A percentile compares a stretch with the other conserved stretches of the same genome.
These are phyloP conservation scores for Selene dorsalis DNA, from an alignment of 2,797 vertebrate genomes.

Conservation along the genomic window DNA sequence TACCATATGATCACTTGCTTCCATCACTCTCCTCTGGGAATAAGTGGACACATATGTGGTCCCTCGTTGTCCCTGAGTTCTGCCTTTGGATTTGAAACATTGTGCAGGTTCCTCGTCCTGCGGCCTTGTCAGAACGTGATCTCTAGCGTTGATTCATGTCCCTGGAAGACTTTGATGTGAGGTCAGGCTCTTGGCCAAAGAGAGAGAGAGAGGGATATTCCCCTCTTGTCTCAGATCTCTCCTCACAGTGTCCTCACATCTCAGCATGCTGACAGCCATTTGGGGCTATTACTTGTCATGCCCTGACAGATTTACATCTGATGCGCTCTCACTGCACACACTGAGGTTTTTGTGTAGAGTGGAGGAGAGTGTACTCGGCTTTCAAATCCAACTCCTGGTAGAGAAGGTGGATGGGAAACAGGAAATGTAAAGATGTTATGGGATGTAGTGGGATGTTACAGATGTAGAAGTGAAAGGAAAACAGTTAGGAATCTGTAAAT, in stretches of 20 bases:
- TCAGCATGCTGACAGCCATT: conserved; percentile 72
- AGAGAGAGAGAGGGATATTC: conserved; percentile 36
- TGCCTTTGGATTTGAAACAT: conserved; percentile 51
- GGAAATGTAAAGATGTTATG: conserved; percentile 29
- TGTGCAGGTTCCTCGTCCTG: conserved; percentile 58
- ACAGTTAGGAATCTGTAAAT: not conserved
- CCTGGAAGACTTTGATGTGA: conserved; percentile 77
- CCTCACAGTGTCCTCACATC: conserved; percentile 63
- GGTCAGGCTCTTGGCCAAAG: conserved; percentile 69
- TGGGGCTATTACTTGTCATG: conserved; percentile 72
- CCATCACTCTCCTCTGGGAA: conserved; percentile 42
- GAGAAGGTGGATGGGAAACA: conserved; percentile 1
- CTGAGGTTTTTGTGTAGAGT: conserved; percentile 52
- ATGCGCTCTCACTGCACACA: conserved; percentile 55
- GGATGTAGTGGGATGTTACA: conserved; percentile 10
- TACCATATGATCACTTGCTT: conserved; percentile 31
- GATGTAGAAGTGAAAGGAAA: not conserved
- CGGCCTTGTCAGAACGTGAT: conserved; percentile 57
- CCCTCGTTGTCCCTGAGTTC: conserved; percentile 44
- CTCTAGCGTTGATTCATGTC: conserved; percentile 67
- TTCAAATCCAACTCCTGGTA: conserved; percentile 26
- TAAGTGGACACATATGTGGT: conserved; percentile 66
- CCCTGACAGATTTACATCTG: conserved; percentile 73
- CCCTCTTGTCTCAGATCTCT: conserved; percentile 68
- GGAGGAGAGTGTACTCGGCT: conserved; percentile 29